Percentiles rank a stretch among this genome's conserved stretches.
Evolutionary conservation across 2,888 invertebrate species (phyloP).

Genomic region (Thysanoteuthis rhombus): DNA sequence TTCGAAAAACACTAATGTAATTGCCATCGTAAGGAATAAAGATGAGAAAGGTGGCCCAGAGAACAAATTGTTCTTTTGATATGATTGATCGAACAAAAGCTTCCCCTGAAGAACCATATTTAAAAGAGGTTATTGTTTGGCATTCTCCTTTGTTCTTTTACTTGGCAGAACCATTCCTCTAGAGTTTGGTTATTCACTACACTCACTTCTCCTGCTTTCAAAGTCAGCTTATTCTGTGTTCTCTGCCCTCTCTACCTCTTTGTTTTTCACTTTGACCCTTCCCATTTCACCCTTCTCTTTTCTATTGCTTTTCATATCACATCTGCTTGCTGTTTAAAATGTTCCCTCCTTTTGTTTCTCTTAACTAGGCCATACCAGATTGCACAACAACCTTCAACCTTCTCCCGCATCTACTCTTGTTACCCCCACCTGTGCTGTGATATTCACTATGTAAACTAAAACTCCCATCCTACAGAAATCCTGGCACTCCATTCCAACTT

Average conservation of each 20-base stretch:
- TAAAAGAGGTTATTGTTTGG: background rate
- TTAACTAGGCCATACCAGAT: too few relatives aligned
- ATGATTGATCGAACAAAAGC: background rate
- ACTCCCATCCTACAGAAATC: too few relatives aligned
- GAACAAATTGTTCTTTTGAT: background rate
- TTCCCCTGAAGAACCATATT: background rate
- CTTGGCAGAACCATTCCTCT: background rate
- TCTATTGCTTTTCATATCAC: background rate
- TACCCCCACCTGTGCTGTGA: too few relatives aligned
- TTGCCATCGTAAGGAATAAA: background rate
- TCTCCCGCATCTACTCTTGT: too few relatives aligned
- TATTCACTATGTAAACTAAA: too few relatives aligned
- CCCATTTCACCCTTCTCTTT: background rate
- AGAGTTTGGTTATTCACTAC: background rate
- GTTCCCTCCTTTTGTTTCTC: background rate
- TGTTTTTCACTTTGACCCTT: background rate
- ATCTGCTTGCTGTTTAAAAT: background rate
- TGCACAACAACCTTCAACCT: too few relatives aligned
- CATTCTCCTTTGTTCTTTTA: background rate
- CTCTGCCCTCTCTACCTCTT: background rate
- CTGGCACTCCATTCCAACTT: too few relatives aligned
- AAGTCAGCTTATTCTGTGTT: background rate
- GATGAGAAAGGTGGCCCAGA: background rate
- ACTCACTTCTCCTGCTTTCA: background rate
- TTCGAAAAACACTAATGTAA: background rate